Evolutionary conservation across 2,113 vertebrate species (phyloP), one percentile per base, ranked within the genome.

Genomic region (Canis aureus): DNA sequence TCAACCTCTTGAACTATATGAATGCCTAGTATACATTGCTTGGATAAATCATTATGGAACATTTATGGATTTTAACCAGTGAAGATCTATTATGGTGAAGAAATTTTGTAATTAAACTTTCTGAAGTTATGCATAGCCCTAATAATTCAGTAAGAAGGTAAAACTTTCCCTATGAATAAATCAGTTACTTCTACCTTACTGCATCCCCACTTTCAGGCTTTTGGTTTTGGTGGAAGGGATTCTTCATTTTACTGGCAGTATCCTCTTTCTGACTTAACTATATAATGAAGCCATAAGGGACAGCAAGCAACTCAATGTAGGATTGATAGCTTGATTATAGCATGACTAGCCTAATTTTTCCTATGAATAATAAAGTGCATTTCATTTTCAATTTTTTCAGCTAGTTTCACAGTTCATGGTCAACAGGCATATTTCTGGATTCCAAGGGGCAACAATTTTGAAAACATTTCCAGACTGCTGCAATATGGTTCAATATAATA

Each of bases 351-450:
- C 57, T 80, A 82, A 85, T 62, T 81, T 29, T 94, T 88, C 38
- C 55, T 91, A 3, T 73, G 43, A 95, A 82, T 64, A 96, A 94
- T 62, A 89, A 64, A 25, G 66, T 17, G 38, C 9, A 90, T 85
- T 96, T 71, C 32, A 91, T 55, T 96, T 97, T n/a, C 12, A 29
- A 38, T 76, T 87, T 97, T 89, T 95, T 86, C 10, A 92, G 49
- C 16, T 86, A 8, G n/a, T 71, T 35, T 89, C 55, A 90, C 5
- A 92, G 84, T 91, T 92, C 71, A 88, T 53, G 66, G 83, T 6
- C 71, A 92, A 57, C 1, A 88, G 69, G 11, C 32, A 59, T 91
- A 95, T 93, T 96, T 90, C 82, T 94, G 88, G 82, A 98, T 97
- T 96, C 22, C 27, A 89, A 73, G 25, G 20, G 17, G 85, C 73